A percentile compares a stretch with the other conserved stretches of the same genome.
Conservation (phyloP, 2,113 vertebrate species). For the Pseudopodoces humilis region DNA sequence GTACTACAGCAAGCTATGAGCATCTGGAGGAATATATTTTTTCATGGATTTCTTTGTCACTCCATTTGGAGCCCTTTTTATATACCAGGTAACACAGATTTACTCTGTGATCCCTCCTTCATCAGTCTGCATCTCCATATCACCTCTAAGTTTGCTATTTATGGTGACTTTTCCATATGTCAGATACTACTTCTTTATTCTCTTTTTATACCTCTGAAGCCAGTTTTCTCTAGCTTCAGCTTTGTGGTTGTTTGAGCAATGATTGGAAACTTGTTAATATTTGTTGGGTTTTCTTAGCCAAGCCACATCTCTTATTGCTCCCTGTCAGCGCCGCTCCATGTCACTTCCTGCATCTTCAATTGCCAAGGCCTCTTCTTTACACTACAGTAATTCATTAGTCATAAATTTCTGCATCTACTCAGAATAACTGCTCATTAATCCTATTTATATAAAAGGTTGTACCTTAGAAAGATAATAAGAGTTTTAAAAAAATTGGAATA, state of each 20-base stretch:
- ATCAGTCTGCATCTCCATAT: background rate
- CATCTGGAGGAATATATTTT: background rate
- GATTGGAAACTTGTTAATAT: background rate
- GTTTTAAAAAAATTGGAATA: background rate
- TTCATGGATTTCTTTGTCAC: background rate
- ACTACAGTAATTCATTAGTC: background rate
- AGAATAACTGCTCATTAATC: background rate
- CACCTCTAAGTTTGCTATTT: background rate
- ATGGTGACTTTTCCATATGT: background rate
- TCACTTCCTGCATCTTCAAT: background rate
- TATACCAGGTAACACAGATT: background rate
- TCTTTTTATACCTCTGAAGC: background rate
- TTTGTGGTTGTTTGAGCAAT: background rate
- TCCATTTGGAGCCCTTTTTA: background rate
- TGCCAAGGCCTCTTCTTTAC: background rate
- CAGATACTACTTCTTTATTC: background rate
- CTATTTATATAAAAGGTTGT: background rate
- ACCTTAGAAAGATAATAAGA: background rate
- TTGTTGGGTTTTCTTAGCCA: background rate
- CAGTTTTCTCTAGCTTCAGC: background rate
- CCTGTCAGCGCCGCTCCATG: background rate
- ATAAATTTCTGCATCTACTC: background rate
- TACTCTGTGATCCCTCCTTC: background rate
- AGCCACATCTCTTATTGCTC: background rate
- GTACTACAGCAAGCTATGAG: rapidly evolving